A percentile compares a stretch with the other conserved stretches of the same genome.
These are phyloP conservation scores for Cinara cedri DNA, from an alignment of 2,888 invertebrate genomes.

Conservation along the genomic window DNA sequence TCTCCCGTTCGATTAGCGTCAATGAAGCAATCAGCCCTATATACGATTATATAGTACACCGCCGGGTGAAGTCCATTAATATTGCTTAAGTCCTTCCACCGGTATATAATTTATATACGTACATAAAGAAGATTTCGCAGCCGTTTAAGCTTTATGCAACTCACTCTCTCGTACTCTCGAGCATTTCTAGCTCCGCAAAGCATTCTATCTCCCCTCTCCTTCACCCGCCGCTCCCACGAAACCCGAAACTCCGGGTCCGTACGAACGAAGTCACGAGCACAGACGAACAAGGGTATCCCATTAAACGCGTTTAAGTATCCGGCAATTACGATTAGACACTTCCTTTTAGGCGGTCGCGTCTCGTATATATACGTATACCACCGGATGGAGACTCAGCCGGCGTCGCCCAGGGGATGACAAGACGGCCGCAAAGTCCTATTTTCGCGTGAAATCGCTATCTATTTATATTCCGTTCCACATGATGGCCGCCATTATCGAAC, in stretches of 20 bases:
- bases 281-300: conserved; percentile 50
- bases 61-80: conserved; percentile 25
- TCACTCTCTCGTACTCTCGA: neutral
- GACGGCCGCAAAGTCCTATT: neutral
- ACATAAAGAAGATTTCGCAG: conserved; percentile 2
- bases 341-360: conserved; percentile 14
- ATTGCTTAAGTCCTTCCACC: conserved; percentile 10
- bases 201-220: neutral
- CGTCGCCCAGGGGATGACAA: too few relatives aligned
- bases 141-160: conserved; percentile 35
- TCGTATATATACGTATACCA: too few relatives aligned
- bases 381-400: too few relatives aligned
- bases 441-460: conserved; percentile 39
- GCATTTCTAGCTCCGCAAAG: too few relatives aligned
- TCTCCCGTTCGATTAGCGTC: neutral
- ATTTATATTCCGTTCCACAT: conserved; percentile 43
- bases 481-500: conserved; percentile 19
- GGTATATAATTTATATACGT: too few relatives aligned
- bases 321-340: conserved; percentile 47
- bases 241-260: too few relatives aligned
- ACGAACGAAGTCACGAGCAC: conserved; percentile 15
- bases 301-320: conserved; percentile 34
- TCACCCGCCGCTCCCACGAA: too few relatives aligned
- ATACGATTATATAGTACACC: too few relatives aligned
- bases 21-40: neutral